These are phyloP conservation scores for Leptothorax acervorum DNA, from an alignment of 2,888 invertebrate genomes.

Conservation along the genomic window DNA sequence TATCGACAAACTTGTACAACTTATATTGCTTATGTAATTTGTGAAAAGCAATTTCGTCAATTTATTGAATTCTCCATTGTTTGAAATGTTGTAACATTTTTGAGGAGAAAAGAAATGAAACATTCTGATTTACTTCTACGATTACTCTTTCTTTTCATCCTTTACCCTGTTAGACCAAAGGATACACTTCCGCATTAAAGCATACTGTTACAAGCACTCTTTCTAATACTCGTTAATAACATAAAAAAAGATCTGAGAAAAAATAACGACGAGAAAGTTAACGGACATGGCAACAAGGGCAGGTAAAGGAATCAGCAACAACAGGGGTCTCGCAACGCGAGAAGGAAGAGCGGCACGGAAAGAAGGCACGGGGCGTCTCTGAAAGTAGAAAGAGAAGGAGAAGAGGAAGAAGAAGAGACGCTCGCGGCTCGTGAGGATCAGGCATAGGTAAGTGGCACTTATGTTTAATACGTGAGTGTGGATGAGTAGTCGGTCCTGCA, in stretches of 20 bases:
- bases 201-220: background rate
- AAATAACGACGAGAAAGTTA: conserved; percentile 21
- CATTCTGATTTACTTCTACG: background rate
- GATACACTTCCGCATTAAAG: conserved; percentile 43
- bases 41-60: no score
- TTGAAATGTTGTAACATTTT: background rate
- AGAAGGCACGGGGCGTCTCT: conserved; percentile 6
- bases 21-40: background rate
- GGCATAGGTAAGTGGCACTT: conserved; percentile 80
- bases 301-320: conserved; percentile 59
- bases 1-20: background rate
- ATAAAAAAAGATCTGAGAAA: conserved; percentile 27
- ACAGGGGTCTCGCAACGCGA: conserved; percentile 47
- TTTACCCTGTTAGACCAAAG: conserved; percentile 25
- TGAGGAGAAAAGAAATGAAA: background rate
- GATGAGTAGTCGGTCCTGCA: conserved; percentile 80
- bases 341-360: conserved; percentile 12
- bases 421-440: conserved; percentile 73
- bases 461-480: conserved; percentile 80
- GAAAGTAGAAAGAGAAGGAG: conserved; percentile 36
- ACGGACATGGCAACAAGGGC: conserved; percentile 62
- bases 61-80: background rate
- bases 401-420: conserved; percentile 58
- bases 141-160: background rate
- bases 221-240: conserved; percentile 57